Conservation (phyloP, 2,797 vertebrate genomes). For the Lacerta bilineata region DNA sequence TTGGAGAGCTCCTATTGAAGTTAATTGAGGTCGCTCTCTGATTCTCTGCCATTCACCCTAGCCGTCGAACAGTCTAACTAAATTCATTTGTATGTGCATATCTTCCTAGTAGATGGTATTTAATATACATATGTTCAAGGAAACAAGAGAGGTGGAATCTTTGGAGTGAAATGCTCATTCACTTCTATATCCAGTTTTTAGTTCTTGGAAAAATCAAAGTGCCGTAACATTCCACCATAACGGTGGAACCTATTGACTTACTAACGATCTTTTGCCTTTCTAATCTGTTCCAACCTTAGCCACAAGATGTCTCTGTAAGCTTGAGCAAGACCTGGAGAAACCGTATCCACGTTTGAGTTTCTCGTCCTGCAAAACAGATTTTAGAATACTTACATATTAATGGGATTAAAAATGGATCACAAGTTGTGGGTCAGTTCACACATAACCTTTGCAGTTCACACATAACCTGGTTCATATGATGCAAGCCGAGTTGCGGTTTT, state of each 20-base stretch:
- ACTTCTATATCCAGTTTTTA: background rate
- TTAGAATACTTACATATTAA: background rate
- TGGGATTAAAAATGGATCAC: conserved; percentile 37
- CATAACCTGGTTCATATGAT: background rate
- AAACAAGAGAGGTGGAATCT: background rate
- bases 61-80: too few species aligned
- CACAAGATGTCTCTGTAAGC: background rate
- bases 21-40: background rate
- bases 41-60: background rate
- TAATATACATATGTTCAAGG: background rate
- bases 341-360: background rate
- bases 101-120: background rate
- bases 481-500: too few species aligned
- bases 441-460: background rate
- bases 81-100: too few species aligned
- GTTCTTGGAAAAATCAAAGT: background rate
- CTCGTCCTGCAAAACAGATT: background rate
- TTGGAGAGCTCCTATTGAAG: background rate
- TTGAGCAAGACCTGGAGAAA: conserved; percentile 1
- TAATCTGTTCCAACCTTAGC: background rate
- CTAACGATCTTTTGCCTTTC: background rate
- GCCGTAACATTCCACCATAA: background rate
- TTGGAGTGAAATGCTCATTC: too few species aligned
- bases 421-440: background rate
- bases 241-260: background rate